Evolutionary conservation across 2,888 invertebrate genomes (phyloP).

Genomic region (Melangyna quadrimaculata): DNA sequence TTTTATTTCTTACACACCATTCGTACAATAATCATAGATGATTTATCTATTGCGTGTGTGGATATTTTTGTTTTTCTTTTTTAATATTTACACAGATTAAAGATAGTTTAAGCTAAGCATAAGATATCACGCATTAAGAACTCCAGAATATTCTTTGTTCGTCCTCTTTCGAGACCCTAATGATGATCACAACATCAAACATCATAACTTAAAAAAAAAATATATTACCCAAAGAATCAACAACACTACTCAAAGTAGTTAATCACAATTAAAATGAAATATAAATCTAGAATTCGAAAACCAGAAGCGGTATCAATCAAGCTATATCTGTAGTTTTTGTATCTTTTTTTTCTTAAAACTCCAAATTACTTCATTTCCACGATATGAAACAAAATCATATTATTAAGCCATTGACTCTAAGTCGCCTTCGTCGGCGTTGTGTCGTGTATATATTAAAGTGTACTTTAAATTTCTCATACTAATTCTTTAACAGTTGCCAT

Average conservation of each 20-base stretch:
- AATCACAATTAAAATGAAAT: constrained; percentile 36
- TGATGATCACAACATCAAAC: neutral
- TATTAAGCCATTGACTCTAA: constrained; percentile 27
- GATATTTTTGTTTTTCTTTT: neutral
- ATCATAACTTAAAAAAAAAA: neutral
- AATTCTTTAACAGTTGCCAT: constrained; percentile 54
- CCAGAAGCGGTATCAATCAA: constrained; percentile 28
- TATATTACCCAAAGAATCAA: neutral
- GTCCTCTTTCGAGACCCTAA: constrained; percentile 6
- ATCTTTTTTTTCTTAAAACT: neutral
- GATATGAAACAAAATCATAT: neutral
- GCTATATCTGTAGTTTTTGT: neutral
- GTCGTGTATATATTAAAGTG: neutral
- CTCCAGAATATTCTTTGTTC: neutral
- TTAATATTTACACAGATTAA: neutral
- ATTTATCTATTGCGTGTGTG: constrained; percentile 30
- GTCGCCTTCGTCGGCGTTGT: neutral
- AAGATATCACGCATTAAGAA: constrained; percentile 13
- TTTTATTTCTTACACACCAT: neutral
- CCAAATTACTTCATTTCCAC: constrained; percentile 13
- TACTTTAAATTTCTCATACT: constrained; percentile 2
- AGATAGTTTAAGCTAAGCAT: neutral
- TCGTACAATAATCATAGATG: neutral
- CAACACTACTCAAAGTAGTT: constrained; percentile 16
- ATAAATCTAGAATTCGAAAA: neutral